Base-by-base conservation (phyloP, 2,888 invertebrate species). In the Xestia c-nigrum region DNA sequence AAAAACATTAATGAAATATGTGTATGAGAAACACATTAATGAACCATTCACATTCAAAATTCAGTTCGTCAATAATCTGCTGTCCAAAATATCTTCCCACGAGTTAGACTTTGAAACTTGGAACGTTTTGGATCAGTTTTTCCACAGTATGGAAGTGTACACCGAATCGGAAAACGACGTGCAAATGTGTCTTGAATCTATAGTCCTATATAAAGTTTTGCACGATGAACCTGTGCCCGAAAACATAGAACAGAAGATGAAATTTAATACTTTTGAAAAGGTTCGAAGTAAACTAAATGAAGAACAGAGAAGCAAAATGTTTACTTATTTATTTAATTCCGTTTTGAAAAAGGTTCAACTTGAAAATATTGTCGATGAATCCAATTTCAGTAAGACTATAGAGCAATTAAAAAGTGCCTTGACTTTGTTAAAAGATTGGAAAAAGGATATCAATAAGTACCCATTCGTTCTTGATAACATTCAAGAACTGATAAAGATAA, bases 141-240 rank as follows among this genome's bases (percentile, higher is more conserved):
- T 94, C 75, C 89, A 90, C 64, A 95, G 94, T 80, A 90, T 95
- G 90, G 95, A 95, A 85, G 94, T 95, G 16, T 96, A 93, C 70
- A 90, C 86, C n/a, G 92, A 94, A 78, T 91, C 91, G 0, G 90
- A 91, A 31, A 66, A 66, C 24, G 31, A 66, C 40, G 91, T 93
- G 19, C 92, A 93, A 85, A 84, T 83, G 6, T 94, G 92, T 83
- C 77, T 94, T 14, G 89, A 90, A 82, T 84, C 91, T 7, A 93
- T 94, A 21, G 90, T 95, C 57, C 68, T 94, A 10, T 92, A 94
- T 72, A 93, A 93, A 80, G 76, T 93, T n/a, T 76, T 94, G 31
- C 90, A 91, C 21, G 88, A 92, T 65, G 85, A 92, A 85, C 75
- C 74, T 3, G 81, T 95, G 50, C 94, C 95, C 5, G 91, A 93